phyloP scores from a whole-genome alignment of 2,888 invertebrate species.

The Amiota mariae region DNA sequence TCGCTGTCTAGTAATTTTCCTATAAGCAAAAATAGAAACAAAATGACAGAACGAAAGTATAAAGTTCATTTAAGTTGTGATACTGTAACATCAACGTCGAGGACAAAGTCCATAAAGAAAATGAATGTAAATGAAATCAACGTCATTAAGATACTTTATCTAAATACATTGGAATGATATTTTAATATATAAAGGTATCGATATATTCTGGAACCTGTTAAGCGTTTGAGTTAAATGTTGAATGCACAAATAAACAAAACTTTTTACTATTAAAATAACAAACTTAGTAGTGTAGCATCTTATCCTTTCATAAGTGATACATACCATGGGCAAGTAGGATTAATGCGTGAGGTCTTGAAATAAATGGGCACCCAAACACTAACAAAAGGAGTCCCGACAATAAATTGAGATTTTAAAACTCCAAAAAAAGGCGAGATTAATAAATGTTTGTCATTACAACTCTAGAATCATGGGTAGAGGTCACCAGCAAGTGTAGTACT shows the following conservation, averaged over 20 bases:
- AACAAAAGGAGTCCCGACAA: too few relatives aligned
- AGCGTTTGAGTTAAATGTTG: neutral
- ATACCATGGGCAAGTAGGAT: too few relatives aligned
- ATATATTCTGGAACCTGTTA: slow-evolving; percentile 7
- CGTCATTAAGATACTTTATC: neutral
- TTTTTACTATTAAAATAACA: neutral
- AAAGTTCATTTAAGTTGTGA: neutral
- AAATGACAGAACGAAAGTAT: neutral
- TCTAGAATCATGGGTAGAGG: too few relatives aligned
- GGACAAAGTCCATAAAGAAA: neutral
- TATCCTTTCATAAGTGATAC: too few relatives aligned
- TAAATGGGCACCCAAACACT: too few relatives aligned
- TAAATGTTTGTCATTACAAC: too few relatives aligned
- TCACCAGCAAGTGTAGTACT: too few relatives aligned
- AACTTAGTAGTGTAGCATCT: too few relatives aligned
- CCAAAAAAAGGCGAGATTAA: too few relatives aligned
- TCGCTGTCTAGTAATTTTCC: neutral
- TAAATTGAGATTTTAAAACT: too few relatives aligned
- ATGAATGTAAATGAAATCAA: too few relatives aligned
- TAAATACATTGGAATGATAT: neutral
- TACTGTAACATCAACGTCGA: neutral
- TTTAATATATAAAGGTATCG: neutral
- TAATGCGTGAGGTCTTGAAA: too few relatives aligned
- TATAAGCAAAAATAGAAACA: neutral
- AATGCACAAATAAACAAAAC: neutral